Evolutionary conservation across 2,888 invertebrate species (phyloP), one percentile per base, ranked within the genome.

Genomic region (Argynnis bischoffii): DNA sequence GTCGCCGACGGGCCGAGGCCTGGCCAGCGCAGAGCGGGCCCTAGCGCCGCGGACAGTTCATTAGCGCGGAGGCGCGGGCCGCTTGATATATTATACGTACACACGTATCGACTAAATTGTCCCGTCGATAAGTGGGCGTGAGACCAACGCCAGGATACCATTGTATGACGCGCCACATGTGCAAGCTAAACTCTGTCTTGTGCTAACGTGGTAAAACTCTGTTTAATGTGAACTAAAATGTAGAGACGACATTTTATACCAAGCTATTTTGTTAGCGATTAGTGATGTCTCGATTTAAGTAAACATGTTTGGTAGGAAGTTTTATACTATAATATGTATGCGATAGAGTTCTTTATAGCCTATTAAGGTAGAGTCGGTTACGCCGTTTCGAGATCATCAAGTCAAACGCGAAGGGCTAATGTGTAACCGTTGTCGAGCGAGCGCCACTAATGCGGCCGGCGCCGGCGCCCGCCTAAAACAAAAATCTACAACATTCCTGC

Each of bases 381-480:
- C 14, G 11, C 6, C 59, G 13, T 13, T n/a, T 6, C 1, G 2
- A 0, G 2, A 1, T 13, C 26, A 0, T 21, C 15, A 5, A 21
- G n/a, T 21, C 3, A 81, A 81, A 81, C 74, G 82, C 86, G 86
- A 70, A 78, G 80, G 80, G 82, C 86, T 89, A 89, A 89, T 88
- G 89, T 86, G 88, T 80, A 85, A 84, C 79, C 82, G 89, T 75
- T 88, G 89, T 88, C 81, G 75, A 72, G 72, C 73, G 76, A 77
- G 83, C 80, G 82, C 79, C 83, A 81, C 88, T 88, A 89, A 89
- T 89, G 89, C 87, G 84, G 77, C 79, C 89, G 93, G 83, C 93
- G 93, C 79, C 94, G 93, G 86, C 94, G 93, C 80, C 93, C 90
- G 83, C 83, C 78, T 85, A 82, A 85, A 83, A 86, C 88, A 83